These are phyloP conservation scores for Molossus molossus DNA, from an alignment of 2,797 vertebrate genomes.

Conservation along the genomic window DNA sequence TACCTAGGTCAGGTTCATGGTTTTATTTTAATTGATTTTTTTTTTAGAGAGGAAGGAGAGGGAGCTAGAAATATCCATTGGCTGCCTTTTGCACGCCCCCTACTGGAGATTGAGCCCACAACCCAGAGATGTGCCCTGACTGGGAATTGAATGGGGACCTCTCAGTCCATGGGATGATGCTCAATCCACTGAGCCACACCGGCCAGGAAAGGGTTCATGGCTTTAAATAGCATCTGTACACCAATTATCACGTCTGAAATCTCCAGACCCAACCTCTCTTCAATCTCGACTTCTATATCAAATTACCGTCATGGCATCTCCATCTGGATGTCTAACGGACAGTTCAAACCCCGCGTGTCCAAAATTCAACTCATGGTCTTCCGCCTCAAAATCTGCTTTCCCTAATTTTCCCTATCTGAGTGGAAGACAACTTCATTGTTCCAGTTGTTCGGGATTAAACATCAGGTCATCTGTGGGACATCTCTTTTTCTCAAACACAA, in stretches of 20 bases:
- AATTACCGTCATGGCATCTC: neutral
- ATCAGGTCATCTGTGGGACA: neutral
- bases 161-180: too few species aligned
- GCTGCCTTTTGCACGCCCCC: too few species aligned
- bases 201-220: neutral
- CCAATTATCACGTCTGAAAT: neutral
- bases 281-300: neutral
- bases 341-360: neutral
- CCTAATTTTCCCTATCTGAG: neutral
- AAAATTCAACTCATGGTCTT: neutral
- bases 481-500: neutral
- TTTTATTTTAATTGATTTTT: too few species aligned
- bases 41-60: too few species aligned
- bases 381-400: neutral
- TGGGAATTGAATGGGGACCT: too few species aligned
- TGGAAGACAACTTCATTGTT: neutral
- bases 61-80: too few species aligned
- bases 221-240: neutral
- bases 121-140: too few species aligned
- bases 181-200: too few species aligned
- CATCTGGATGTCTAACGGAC: neutral
- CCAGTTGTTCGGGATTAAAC: neutral
- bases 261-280: neutral
- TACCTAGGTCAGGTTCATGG: neutral
- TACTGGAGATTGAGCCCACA: too few species aligned